These are phyloP conservation scores for Agrochola lychnidis DNA, from an alignment of 2,888 invertebrate species.

Conservation along the genomic window DNA sequence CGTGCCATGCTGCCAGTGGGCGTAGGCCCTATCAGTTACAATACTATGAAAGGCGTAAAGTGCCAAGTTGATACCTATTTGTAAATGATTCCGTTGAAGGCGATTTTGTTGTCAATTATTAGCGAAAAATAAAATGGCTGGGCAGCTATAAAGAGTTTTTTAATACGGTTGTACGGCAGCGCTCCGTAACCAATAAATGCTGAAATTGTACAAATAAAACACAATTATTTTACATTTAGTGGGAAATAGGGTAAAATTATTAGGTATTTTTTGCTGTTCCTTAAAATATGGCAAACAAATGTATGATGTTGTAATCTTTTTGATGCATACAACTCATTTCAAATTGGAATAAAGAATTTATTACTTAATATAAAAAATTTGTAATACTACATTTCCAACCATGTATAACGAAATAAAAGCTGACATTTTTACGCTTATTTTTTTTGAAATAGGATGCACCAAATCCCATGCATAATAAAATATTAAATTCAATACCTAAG, in stretches of 20 bases:
- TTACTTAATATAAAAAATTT: not conserved
- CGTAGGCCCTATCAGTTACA: not conserved
- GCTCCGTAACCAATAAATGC: not conserved
- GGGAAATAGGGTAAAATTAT: too few relatives aligned
- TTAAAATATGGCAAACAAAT: slow-evolving; percentile 1
- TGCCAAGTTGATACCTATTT: slow-evolving; percentile 22
- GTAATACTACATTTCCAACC: not conserved
- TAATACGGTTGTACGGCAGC: too few relatives aligned
- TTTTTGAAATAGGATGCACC: not conserved
- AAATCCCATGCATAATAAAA: slow-evolving; percentile 28
- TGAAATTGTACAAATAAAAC: slow-evolving; percentile 20
- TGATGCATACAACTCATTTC: not conserved
- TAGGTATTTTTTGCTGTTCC: not conserved
- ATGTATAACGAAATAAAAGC: not conserved
- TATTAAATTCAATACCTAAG: slow-evolving; percentile 39
- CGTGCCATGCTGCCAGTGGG: not conserved
- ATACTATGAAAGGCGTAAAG: not conserved
- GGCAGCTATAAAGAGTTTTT: slow-evolving; percentile 57
- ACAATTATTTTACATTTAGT: not conserved
- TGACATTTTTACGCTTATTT: not conserved
- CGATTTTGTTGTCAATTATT: slow-evolving; percentile 27
- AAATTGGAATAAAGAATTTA: not conserved
- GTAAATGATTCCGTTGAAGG: slow-evolving; percentile 53
- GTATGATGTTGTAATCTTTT: not conserved
- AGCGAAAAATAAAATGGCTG: slow-evolving; percentile 69